Evolutionary conservation across 1,140 invertebrate species (phyloP).

Genomic region (Eubasilissa regina): DNA sequence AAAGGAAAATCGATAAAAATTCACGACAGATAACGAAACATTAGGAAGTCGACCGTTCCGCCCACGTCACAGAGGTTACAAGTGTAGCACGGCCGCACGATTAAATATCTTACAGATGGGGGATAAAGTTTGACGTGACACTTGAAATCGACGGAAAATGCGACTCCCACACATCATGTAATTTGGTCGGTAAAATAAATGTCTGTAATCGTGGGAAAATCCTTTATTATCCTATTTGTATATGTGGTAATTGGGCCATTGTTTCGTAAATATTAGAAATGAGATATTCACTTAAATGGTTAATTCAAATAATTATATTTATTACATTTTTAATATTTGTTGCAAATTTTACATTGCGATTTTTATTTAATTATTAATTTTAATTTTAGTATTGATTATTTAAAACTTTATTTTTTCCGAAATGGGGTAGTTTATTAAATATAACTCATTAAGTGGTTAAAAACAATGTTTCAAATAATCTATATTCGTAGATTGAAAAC

Average conservation of each 20-base stretch:
- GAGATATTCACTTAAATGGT: background rate
- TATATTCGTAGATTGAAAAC: too few species aligned
- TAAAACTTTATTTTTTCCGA: too few species aligned
- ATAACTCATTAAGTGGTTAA: too few species aligned
- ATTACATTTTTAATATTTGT: too few species aligned
- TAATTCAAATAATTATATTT: too few species aligned
- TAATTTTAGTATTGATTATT: too few species aligned
- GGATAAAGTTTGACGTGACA: background rate
- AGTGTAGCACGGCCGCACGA: background rate
- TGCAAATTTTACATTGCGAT: too few species aligned
- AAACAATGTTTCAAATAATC: too few species aligned
- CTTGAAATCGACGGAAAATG: background rate
- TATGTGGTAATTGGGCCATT: slow-evolving; percentile 54
- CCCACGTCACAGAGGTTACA: background rate
- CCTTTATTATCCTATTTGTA: slow-evolving; percentile 52
- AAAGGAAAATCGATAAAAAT: background rate
- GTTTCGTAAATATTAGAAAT: slow-evolving; percentile 37
- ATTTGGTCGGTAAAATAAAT: slow-evolving; percentile 45
- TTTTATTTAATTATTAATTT: too few species aligned
- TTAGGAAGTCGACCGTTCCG: background rate
- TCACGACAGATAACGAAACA: background rate
- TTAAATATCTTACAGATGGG: background rate
- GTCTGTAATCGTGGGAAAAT: slow-evolving; percentile 55
- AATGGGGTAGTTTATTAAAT: too few species aligned
- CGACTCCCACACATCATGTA: slow-evolving; percentile 35